phyloP scores from a whole-genome alignment of 2,113 vertebrate genomes.

The Siphamia tubifer region DNA sequence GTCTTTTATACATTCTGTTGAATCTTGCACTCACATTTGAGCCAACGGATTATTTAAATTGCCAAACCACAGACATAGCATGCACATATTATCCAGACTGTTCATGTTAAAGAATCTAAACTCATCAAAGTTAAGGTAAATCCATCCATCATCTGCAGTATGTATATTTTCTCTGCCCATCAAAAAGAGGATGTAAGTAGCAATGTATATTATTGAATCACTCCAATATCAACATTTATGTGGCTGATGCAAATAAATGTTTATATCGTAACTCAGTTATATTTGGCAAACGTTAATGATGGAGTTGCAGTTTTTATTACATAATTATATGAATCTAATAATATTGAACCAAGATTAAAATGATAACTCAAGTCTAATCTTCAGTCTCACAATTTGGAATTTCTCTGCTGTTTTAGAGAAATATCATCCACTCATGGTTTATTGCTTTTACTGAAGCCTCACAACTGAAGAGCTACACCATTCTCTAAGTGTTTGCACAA shows the following conservation, averaged over 20 bases:
- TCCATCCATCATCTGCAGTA: conserved; percentile 12
- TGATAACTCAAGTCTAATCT: too few species aligned
- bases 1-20: neutral
- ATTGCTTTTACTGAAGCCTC: neutral
- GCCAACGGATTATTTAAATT: neutral
- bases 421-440: neutral
- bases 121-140: conserved; percentile 5
- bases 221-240: neutral
- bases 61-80: neutral
- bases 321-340: too few species aligned
- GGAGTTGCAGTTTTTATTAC: too few species aligned
- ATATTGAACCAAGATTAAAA: too few species aligned
- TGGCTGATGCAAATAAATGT: too few species aligned
- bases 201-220: neutral
- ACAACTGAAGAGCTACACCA: neutral
- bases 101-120: neutral
- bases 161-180: conserved; percentile 32
- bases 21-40: neutral
- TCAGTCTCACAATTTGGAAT: too few species aligned
- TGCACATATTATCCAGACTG: neutral
- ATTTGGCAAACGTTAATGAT: neutral
- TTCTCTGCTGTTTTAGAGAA: neutral
- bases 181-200: neutral
- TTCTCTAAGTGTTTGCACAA: conserved; percentile 9
- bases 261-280: too few species aligned